Base-by-base conservation (phyloP, 2,113 vertebrate species). In the Anser brachyrhynchus region DNA sequence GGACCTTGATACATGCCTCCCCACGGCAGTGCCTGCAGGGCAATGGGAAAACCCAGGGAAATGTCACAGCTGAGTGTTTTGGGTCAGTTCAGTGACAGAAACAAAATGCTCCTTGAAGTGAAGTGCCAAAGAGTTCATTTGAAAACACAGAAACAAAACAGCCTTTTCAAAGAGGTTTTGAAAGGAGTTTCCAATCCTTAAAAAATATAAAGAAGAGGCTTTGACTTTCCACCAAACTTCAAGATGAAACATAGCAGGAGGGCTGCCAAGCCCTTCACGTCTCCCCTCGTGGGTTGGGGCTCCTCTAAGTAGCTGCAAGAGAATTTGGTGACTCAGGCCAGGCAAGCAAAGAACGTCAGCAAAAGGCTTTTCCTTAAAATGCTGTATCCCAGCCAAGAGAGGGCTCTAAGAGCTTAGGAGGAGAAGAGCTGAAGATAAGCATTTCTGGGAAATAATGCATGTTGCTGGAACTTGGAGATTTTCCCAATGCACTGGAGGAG, bases 61-160 rank as follows among this genome's bases (percentile, higher is more conserved):
- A 64, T 43, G 46, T 83, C 12, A 25, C 43, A 93, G 74, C 69
- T 3, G 7, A 90, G 59, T 11, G 59, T 84, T 94, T 93, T 49
- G 49, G 79, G 82, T 84, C 85, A 86, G 62, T 70, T 85, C 74
- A 80, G 46, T 52, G 33, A 2, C 7, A 79, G 79, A 89, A 95
- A 84, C 80, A 90, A 93, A 97, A 92, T 46, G 64, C 72, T 88
- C 69, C 65, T 64, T 93, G 92, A 86, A 81, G 80, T 61, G 0
- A 2, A 84, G 52, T 74, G 70, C 90, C 90, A 92, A 92, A 81
- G n/a, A 22, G 80, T 97, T 94, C 61, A 3, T 67, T 84, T 62
- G 89, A 88, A 95, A 93, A 84, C 83, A 39, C 65, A 80, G 79
- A 74, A 92, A 92, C 93, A 97, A 92, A 95, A 91, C 65, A 90